A percentile compares a stretch with the other conserved stretches of the same genome.
phyloP scores from a whole-genome alignment of 2,888 invertebrate genomes.

The Tiliacea aurago region DNA sequence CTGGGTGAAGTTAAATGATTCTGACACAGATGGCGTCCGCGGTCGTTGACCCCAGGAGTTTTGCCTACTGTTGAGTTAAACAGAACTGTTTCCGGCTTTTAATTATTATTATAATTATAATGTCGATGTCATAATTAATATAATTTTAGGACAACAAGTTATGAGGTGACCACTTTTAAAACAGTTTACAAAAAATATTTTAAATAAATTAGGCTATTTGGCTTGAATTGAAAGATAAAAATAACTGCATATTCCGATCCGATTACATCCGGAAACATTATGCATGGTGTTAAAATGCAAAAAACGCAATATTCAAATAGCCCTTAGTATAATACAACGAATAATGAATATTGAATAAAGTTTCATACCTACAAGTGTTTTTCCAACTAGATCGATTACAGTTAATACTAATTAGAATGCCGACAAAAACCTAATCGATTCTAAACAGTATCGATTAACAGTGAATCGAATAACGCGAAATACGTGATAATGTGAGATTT shows the following conservation, averaged over 20 bases:
- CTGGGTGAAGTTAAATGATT: slow-evolving; percentile 47
- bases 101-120: slow-evolving; percentile 29
- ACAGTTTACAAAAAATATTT: neutral
- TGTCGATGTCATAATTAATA: slow-evolving; percentile 19
- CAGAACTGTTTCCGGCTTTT: slow-evolving; percentile 40
- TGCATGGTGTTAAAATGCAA: slow-evolving; percentile 22
- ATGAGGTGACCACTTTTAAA: neutral
- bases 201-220: neutral
- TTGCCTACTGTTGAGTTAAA: slow-evolving; percentile 54
- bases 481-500: slow-evolving; percentile 62
- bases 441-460: slow-evolving; percentile 71
- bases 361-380: slow-evolving; percentile 49
- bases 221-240: neutral
- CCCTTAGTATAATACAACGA: slow-evolving; percentile 24
- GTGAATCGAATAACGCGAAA: slow-evolving; percentile 59
- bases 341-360: slow-evolving; percentile 57
- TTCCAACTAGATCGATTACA: slow-evolving; percentile 54
- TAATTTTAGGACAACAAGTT: neutral
- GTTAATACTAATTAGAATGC: slow-evolving; percentile 63
- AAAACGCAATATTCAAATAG: slow-evolving; percentile 56
- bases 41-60: slow-evolving; percentile 74
- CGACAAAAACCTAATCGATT: slow-evolving; percentile 64
- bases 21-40: slow-evolving; percentile 75
- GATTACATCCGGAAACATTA: slow-evolving; percentile 25
- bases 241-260: neutral